Conservation (phyloP, 1,140 invertebrate species). For the Pygmarrhopalites habei region DNA sequence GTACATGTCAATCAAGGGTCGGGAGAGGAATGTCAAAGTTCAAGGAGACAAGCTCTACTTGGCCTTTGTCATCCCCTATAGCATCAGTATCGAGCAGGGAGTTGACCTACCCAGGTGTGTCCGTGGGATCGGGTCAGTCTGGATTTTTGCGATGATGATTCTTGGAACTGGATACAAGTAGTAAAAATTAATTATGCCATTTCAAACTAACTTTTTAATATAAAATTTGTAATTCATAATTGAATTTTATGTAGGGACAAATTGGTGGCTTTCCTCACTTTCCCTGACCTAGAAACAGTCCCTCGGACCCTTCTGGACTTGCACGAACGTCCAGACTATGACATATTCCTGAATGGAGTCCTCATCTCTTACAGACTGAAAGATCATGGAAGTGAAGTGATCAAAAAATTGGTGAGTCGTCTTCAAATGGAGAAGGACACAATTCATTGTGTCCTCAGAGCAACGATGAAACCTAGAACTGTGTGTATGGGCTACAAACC, state of each 20-base stretch:
- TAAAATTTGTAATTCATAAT: no score
- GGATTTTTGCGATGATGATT: not conserved
- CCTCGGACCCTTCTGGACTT: not conserved
- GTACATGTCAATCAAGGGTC: not conserved
- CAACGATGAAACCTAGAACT: not conserved
- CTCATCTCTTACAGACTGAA: not conserved
- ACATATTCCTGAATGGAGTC: not conserved
- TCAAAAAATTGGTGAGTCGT: not conserved
- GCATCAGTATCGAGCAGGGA: not conserved
- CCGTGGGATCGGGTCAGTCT: not conserved
- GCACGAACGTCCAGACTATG: not conserved
- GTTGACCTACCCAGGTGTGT: not conserved
- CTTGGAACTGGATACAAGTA: not conserved
- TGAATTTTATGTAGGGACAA: no score
- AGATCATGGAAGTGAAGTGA: not conserved
- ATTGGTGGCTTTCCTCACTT: not conserved
- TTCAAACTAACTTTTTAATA: no score
- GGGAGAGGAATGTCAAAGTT: not conserved
- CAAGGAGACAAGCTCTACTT: not conserved
- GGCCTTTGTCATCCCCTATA: not conserved
- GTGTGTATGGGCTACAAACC: slow-evolving; percentile 1
- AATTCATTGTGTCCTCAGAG: not conserved
- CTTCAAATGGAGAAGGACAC: not conserved
- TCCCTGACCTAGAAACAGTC: not conserved
- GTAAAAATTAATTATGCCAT: no score